Evolutionary conservation across 2,888 invertebrate genomes (phyloP).

Genomic region (Polietes domitor): DNA sequence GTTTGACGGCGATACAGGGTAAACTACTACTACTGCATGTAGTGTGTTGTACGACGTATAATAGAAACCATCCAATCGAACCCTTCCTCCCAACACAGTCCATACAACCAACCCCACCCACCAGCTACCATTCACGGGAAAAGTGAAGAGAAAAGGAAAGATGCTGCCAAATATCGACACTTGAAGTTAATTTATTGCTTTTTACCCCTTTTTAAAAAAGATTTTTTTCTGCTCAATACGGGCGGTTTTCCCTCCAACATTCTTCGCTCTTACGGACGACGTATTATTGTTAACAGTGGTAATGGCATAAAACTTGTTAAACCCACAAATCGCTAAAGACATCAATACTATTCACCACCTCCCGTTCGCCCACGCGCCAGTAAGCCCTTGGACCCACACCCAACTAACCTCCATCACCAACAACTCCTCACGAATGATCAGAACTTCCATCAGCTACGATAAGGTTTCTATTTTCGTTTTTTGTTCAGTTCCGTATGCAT

Average conservation of each 20-base stretch:
- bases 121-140: slow-evolving; percentile 28
- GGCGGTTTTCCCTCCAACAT: slow-evolving; percentile 14
- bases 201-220: slow-evolving; percentile 76
- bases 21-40: neutral
- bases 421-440: neutral
- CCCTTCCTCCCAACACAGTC: neutral
- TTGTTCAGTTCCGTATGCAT: slow-evolving; percentile 43
- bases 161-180: slow-evolving; percentile 77
- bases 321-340: slow-evolving; percentile 70
- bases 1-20: slow-evolving; percentile 54
- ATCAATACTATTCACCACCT: slow-evolving; percentile 47
- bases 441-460: slow-evolving; percentile 52
- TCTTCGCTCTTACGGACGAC: neutral
- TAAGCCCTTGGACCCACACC: neutral
- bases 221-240: slow-evolving; percentile 39
- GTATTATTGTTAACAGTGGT: slow-evolving; percentile 38
- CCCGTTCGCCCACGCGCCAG: neutral
- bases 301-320: slow-evolving; percentile 59
- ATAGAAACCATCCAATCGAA: slow-evolving; percentile 5
- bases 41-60: no score
- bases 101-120: neutral
- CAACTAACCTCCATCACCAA: neutral
- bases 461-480: slow-evolving; percentile 8
- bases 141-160: slow-evolving; percentile 31
- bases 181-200: slow-evolving; percentile 80